phyloP scores from a whole-genome alignment of 2,888 invertebrate species.

The Dioctria rufipes region DNA sequence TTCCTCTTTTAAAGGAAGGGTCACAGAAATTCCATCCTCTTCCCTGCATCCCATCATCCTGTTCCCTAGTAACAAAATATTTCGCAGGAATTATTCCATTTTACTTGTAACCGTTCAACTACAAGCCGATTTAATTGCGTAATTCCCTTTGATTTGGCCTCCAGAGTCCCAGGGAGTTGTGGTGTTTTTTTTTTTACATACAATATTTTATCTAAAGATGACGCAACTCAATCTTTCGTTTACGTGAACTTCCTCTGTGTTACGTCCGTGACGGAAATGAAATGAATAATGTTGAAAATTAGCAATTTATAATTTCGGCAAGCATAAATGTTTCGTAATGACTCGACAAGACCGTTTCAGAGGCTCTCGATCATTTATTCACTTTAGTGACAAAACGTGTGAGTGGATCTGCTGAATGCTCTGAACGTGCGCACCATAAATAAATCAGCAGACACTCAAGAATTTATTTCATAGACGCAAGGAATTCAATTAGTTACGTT shows the following conservation, averaged over 20 bases:
- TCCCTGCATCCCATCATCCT: background rate
- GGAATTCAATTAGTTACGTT: slow-evolving; percentile 10
- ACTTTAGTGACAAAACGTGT: background rate
- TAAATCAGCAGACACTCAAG: background rate
- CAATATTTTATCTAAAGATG: background rate
- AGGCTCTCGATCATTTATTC: background rate
- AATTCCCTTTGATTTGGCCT: background rate
- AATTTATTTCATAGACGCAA: slow-evolving; percentile 25
- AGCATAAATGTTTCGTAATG: background rate
- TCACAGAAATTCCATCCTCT: background rate
- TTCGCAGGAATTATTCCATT: background rate
- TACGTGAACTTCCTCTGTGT: background rate
- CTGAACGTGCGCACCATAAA: slow-evolving; percentile 28
- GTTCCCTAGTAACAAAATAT: background rate
- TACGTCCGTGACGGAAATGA: background rate
- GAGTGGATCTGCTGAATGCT: slow-evolving; percentile 22
- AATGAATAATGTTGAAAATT: slow-evolving; percentile 11
- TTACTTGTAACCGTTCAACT: background rate
- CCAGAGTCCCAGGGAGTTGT: background rate
- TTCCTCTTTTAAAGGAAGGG: slow-evolving; percentile 2
- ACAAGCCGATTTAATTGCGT: slow-evolving; percentile 32
- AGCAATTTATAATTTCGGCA: background rate
- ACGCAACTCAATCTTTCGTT: background rate
- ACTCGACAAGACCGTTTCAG: background rate
- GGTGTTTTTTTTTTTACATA: too few species aligned